These are phyloP conservation scores for Sebastes jordani DNA, from an alignment of 2,797 vertebrate genomes.

Conservation along the genomic window DNA sequence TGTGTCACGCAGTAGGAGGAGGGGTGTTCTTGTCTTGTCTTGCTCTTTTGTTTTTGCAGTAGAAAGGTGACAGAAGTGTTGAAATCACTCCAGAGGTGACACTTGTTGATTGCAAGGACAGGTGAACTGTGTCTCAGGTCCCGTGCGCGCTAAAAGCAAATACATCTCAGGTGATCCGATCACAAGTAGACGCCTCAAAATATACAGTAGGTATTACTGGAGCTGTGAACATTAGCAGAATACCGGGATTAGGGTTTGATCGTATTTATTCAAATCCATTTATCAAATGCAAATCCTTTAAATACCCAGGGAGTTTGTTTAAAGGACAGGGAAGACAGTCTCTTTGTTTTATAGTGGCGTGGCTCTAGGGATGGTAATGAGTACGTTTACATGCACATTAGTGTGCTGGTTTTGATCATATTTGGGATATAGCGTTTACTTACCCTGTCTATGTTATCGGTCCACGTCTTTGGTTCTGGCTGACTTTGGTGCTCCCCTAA, in stretches of 20 bases:
- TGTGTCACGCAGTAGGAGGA: not conserved
- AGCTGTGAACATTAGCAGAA: not conserved
- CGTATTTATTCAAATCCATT: not conserved
- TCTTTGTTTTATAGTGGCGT: not conserved
- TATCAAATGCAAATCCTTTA: slow-evolving; percentile 1
- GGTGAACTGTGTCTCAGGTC: not conserved
- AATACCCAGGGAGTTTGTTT: not conserved
- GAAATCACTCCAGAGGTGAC: not conserved
- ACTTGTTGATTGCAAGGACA: slow-evolving; percentile 15
- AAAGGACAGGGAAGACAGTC: not conserved
- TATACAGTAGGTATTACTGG: not conserved
- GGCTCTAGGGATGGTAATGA: no score
- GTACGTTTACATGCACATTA: not conserved
- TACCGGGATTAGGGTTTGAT: not conserved
- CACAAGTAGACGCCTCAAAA: not conserved
- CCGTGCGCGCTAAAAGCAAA: not conserved
- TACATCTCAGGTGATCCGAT: not conserved
- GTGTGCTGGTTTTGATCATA: not conserved
- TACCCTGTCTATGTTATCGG: not conserved
- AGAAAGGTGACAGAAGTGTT: slow-evolving; percentile 5
- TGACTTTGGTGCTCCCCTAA: not conserved
- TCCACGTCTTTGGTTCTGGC: not conserved
- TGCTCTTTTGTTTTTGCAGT: not conserved
- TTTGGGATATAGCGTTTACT: not conserved
- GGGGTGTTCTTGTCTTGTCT: not conserved